Evolutionary conservation across 2,113 vertebrate genomes (phyloP).

Genomic region (Oryctolagus cuniculus): DNA sequence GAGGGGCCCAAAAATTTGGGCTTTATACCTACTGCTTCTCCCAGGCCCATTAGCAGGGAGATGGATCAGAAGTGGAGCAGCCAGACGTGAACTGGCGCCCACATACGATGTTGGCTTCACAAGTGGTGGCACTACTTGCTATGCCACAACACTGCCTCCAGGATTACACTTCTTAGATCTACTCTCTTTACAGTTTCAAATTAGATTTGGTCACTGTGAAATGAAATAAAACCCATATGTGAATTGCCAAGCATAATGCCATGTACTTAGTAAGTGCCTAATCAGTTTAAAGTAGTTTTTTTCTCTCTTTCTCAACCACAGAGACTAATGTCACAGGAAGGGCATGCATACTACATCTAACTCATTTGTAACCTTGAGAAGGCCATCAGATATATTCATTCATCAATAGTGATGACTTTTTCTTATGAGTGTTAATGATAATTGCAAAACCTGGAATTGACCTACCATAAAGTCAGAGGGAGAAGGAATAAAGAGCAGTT

Average conservation of each 20-base stretch:
- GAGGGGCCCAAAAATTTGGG: no score
- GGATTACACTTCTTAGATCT: background rate
- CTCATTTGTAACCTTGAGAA: slow-evolving; percentile 1
- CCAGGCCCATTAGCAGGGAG: no score
- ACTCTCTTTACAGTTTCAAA: background rate
- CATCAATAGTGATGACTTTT: slow-evolving; percentile 44
- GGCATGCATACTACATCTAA: background rate
- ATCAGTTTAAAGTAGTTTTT: background rate
- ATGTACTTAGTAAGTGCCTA: background rate
- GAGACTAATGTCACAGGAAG: background rate
- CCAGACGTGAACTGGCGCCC: no score
- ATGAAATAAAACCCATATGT: background rate
- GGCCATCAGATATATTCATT: slow-evolving; percentile 42
- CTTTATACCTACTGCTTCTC: no score
- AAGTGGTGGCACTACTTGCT: no score
- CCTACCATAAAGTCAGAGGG: background rate
- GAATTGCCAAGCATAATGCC: background rate
- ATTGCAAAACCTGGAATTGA: slow-evolving; percentile 48
- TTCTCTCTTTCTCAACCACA: background rate
- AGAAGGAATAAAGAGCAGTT: slow-evolving; percentile 13
- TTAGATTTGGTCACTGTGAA: background rate
- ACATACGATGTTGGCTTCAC: no score
- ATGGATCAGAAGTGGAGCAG: no score
- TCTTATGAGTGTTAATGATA: slow-evolving; percentile 38
- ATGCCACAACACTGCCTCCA: no score